phyloP scores from a whole-genome alignment of 2,113 vertebrate genomes.

The Phrynosoma platyrhinos region DNA sequence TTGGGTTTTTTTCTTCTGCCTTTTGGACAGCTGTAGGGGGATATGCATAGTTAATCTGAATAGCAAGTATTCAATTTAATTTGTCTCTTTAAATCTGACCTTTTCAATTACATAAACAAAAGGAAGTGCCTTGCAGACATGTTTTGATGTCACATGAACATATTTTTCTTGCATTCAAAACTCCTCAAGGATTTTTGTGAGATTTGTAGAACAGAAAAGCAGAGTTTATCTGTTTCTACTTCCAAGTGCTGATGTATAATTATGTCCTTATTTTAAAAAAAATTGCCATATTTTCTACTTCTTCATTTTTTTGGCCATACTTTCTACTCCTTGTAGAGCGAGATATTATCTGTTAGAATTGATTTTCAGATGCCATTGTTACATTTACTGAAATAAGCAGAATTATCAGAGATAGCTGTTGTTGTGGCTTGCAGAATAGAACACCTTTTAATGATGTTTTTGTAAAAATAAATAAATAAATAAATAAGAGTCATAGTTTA shows the following conservation, averaged over 20 bases:
- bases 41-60: slow-evolving; percentile 63
- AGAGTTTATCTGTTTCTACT: not conserved
- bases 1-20: slow-evolving; percentile 53
- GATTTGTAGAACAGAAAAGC: slow-evolving; percentile 34
- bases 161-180: slow-evolving; percentile 38
- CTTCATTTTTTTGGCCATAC: slow-evolving; percentile 31
- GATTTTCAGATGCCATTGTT: slow-evolving; percentile 54
- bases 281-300: slow-evolving; percentile 47
- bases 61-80: slow-evolving; percentile 60
- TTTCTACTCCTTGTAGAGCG: slow-evolving; percentile 57
- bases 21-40: slow-evolving; percentile 58
- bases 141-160: slow-evolving; percentile 38
- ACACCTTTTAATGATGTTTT: not conserved
- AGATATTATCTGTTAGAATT: slow-evolving; percentile 58
- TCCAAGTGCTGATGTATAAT: slow-evolving; percentile 31
- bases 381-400: not conserved
- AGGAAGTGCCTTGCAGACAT: slow-evolving; percentile 34
- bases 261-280: slow-evolving; percentile 42
- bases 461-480: not conserved
- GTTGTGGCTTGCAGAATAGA: not conserved
- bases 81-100: slow-evolving; percentile 65
- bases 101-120: slow-evolving; percentile 64
- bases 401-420: slow-evolving; percentile 13
- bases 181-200: slow-evolving; percentile 48
- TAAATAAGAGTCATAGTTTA: not conserved